A percentile compares a stretch with the other conserved stretches of the same genome.
These are phyloP conservation scores for Takifugu flavidus DNA, from an alignment of 2,113 vertebrate species.

Conservation along the genomic window DNA sequence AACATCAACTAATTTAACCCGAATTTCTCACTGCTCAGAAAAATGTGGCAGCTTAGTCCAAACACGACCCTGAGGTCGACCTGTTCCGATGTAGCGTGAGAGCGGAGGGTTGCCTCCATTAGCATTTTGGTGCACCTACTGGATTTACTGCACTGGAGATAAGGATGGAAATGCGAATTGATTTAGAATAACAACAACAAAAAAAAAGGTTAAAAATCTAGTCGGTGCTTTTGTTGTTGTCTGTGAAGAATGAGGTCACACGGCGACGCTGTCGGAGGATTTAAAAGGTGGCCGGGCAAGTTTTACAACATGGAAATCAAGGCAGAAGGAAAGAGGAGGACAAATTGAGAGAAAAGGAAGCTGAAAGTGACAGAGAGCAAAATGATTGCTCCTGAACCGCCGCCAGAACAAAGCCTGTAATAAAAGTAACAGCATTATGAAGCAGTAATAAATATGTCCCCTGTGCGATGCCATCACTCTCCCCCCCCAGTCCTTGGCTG, in stretches of 20 bases:
- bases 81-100: too few species aligned
- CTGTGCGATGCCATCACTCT: conserved; percentile 41
- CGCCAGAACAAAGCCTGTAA: conserved; percentile 61
- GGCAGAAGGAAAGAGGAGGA: not conserved
- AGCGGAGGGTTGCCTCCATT: too few species aligned
- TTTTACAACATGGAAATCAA: conserved; percentile 21
- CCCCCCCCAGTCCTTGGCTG: conserved; percentile 22
- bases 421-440: conserved; percentile 64
- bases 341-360: conserved; percentile 1
- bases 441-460: conserved; percentile 67
- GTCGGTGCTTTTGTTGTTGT: not conserved
- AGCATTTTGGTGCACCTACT: too few species aligned
- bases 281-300: not conserved
- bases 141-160: too few species aligned
- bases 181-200: too few species aligned
- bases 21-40: too few species aligned
- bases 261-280: conserved; percentile 1
- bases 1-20: too few species aligned
- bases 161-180: too few species aligned
- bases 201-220: too few species aligned
- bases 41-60: too few species aligned
- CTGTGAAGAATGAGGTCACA: not conserved
- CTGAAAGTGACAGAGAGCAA: conserved; percentile 2
- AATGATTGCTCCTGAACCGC: conserved; percentile 50
- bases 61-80: too few species aligned